phyloP scores from a whole-genome alignment of 2,797 vertebrate species.

The Enteromius viviparus region DNA sequence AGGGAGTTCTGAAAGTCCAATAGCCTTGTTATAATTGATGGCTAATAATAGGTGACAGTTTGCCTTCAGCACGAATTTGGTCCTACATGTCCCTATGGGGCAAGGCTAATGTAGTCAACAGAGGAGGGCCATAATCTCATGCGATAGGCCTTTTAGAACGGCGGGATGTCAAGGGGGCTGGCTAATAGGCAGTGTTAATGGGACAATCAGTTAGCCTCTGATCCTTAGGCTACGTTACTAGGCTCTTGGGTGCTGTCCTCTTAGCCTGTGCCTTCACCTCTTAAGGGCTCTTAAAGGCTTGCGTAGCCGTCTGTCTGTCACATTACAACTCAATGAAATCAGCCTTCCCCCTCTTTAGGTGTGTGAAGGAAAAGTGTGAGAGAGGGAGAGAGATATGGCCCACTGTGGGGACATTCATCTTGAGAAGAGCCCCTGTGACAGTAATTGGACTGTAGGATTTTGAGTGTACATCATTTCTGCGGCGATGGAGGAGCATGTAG shows the following conservation, averaged over 20 bases:
- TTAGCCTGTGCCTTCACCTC: slow-evolving; percentile 32
- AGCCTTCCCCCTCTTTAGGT: slow-evolving; percentile 26
- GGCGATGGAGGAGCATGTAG: slow-evolving; percentile 30
- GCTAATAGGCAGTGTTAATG: slow-evolving; percentile 45
- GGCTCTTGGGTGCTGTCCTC: slow-evolving; percentile 43
- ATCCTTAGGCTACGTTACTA: slow-evolving; percentile 6
- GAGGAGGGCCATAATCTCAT: slow-evolving; percentile 30
- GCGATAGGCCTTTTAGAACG: slow-evolving; percentile 1
- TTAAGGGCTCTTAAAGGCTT: slow-evolving; percentile 32
- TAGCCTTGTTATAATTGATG: slow-evolving; percentile 48
- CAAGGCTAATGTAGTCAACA: slow-evolving; percentile 41
- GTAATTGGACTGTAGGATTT: slow-evolving; percentile 56
- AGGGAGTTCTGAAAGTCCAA: slow-evolving; percentile 24
- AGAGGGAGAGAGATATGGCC: slow-evolving; percentile 36
- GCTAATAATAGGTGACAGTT: slow-evolving; percentile 50
- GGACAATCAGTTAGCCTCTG: slow-evolving; percentile 24
- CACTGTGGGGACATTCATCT: slow-evolving; percentile 46
- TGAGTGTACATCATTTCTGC: slow-evolving; percentile 51
- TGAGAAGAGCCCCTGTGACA: slow-evolving; percentile 47
- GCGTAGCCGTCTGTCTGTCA: slow-evolving; percentile 31
- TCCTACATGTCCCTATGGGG: slow-evolving; percentile 28
- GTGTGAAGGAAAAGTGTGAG: neutral
- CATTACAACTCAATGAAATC: slow-evolving; percentile 46
- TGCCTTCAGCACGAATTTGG: slow-evolving; percentile 32
- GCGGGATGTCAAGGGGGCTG: slow-evolving; percentile 6